Percentiles rank a stretch among this genome's conserved stretches.
These are phyloP conservation scores for Thalpophila matura DNA, from an alignment of 2,888 invertebrate genomes.

Conservation along the genomic window DNA sequence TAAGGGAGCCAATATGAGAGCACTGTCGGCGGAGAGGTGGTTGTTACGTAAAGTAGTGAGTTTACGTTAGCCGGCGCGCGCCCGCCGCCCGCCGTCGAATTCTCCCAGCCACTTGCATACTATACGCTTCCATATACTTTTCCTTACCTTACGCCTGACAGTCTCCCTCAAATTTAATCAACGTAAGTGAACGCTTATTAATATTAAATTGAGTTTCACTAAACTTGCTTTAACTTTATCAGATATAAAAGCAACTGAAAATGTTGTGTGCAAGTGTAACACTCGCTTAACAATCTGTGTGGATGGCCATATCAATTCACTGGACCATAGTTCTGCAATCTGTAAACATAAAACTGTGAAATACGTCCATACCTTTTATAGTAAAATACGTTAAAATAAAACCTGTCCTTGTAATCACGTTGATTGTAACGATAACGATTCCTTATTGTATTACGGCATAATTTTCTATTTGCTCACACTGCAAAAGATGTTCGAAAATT, in stretches of 20 bases:
- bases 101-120: constrained; percentile 44
- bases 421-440: constrained; percentile 14
- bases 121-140: constrained; percentile 40
- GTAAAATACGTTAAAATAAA: constrained; percentile 9
- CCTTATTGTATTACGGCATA: constrained; percentile 23
- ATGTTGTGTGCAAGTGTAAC: constrained; percentile 3
- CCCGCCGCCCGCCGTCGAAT: constrained; percentile 34
- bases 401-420: constrained; percentile 18
- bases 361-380: constrained; percentile 6
- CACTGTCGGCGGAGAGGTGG: constrained; percentile 35
- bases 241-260: neutral
- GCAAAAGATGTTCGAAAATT: constrained; percentile 33
- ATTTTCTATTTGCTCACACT: constrained; percentile 43
- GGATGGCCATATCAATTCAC: constrained; percentile 12
- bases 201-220: constrained; percentile 31
- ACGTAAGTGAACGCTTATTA: constrained; percentile 39
- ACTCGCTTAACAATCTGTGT: constrained; percentile 1
- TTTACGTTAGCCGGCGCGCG: constrained; percentile 45
- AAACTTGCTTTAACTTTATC: constrained; percentile 5
- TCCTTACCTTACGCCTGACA: constrained; percentile 29
- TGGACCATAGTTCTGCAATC: constrained; percentile 18
- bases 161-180: constrained; percentile 43
- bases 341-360: constrained; percentile 25
- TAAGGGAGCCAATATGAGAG: constrained; percentile 56
- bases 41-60: constrained; percentile 58